These are phyloP conservation scores for Columba livia DNA, from an alignment of 2,113 vertebrate species.

Conservation along the genomic window DNA sequence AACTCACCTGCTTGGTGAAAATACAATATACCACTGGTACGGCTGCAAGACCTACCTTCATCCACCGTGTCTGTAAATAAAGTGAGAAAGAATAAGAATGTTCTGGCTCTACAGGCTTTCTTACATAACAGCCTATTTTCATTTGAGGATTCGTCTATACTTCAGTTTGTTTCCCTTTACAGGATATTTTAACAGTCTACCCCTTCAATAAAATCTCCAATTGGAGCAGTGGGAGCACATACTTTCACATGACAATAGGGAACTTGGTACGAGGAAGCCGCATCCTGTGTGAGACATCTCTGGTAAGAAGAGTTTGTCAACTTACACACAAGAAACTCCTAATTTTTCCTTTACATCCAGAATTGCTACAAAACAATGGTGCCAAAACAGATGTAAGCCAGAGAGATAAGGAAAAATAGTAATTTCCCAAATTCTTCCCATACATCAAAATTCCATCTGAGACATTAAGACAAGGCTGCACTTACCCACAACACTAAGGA, in stretches of 20 bases:
- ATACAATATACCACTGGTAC: background rate
- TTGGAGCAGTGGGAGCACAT: conserved; percentile 97
- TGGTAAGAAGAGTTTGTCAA: conserved; percentile 80
- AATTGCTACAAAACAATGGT: background rate
- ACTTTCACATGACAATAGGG: conserved; percentile 95
- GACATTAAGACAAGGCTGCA: background rate
- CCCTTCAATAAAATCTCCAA: conserved; percentile 92
- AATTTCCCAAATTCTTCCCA: background rate
- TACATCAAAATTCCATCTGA: background rate
- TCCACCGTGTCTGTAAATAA: background rate
- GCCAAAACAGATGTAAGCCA: background rate
- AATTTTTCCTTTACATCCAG: background rate
- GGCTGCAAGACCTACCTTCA: background rate
- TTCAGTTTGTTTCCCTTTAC: background rate
- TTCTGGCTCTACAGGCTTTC: background rate
- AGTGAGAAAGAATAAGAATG: background rate
- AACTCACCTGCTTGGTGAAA: background rate
- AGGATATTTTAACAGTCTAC: conserved; percentile 88
- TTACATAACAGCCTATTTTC: background rate
- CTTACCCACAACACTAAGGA: background rate
- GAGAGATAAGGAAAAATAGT: background rate
- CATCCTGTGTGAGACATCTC: conserved; percentile 93
- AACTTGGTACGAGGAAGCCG: conserved; percentile 87
- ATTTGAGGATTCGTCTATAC: background rate
- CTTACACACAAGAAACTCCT: background rate